phyloP scores from a whole-genome alignment of 2,113 vertebrate genomes.

The Poeciliopsis turrubarensis region DNA sequence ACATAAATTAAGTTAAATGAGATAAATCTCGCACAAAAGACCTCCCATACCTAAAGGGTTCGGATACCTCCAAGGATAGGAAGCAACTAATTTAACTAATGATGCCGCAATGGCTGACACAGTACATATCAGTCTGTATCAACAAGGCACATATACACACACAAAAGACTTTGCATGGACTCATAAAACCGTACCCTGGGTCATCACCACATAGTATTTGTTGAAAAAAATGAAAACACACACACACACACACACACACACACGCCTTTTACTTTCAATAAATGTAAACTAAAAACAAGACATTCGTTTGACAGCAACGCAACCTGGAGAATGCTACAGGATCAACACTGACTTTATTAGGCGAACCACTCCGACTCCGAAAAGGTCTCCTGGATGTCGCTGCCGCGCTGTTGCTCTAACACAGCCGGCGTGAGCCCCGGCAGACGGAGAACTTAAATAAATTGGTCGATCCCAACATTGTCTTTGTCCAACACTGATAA shows the following conservation, averaged over 20 bases:
- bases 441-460: neutral
- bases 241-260: neutral
- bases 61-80: slow-evolving; percentile 34
- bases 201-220: too few relatives aligned
- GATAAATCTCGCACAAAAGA: slow-evolving; percentile 23
- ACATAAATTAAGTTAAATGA: slow-evolving; percentile 32
- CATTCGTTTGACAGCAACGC: neutral
- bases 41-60: slow-evolving; percentile 33
- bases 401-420: neutral
- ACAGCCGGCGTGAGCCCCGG: neutral
- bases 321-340: too few relatives aligned
- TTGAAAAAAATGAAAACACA: neutral
- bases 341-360: neutral
- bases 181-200: too few relatives aligned
- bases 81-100: slow-evolving; percentile 67
- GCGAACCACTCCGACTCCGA: neutral
- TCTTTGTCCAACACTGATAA: neutral
- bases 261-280: neutral
- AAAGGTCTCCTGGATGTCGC: neutral
- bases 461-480: neutral
- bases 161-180: neutral
- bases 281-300: neutral
- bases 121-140: slow-evolving; percentile 36
- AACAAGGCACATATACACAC: slow-evolving; percentile 7
- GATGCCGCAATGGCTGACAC: slow-evolving; percentile 56